Conservation (phyloP, 2,797 vertebrate genomes). For the Periparus ater region DNA sequence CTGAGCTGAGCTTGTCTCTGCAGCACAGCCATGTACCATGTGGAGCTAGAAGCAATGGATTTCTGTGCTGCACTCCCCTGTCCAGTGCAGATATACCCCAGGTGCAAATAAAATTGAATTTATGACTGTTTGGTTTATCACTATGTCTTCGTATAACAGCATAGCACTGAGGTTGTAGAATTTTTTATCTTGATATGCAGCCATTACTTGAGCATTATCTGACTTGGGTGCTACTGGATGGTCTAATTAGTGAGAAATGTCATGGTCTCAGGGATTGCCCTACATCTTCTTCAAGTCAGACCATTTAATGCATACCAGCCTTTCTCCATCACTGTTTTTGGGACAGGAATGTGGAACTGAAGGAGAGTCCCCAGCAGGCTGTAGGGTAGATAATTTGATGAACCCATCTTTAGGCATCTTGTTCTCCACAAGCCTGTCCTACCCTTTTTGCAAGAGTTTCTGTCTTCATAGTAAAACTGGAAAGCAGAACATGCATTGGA, state of each 20-base stretch:
- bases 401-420: neutral
- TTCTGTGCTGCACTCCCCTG: neutral
- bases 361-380: neutral
- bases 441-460: neutral
- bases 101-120: neutral
- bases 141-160: neutral
- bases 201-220: neutral
- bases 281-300: neutral
- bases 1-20: neutral
- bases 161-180: neutral
- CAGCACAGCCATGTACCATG: neutral
- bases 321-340: neutral
- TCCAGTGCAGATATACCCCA: neutral
- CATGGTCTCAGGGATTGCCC: neutral
- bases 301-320: neutral
- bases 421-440: neutral
- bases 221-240: neutral
- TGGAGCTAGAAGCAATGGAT: neutral
- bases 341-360: neutral
- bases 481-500: neutral
- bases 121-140: neutral
- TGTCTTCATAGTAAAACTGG: neutral
- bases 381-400: neutral
- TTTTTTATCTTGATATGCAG: neutral
- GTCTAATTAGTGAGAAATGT: neutral